phyloP scores from a whole-genome alignment of 2,113 vertebrate genomes.

The Ailuropoda melanoleuca region DNA sequence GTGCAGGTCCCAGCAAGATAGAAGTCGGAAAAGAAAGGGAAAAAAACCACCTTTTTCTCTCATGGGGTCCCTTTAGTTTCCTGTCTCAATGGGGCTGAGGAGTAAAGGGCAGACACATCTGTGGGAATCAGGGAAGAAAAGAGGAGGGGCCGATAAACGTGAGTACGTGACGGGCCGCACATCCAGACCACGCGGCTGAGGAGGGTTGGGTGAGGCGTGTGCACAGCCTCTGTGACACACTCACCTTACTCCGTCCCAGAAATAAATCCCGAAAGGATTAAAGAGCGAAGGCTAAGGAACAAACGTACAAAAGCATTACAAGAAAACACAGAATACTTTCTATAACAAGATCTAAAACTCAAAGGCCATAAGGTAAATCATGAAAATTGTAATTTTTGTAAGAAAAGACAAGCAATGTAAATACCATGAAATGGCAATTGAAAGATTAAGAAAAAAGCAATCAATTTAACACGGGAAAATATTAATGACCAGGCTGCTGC shows the following conservation, averaged over 20 bases:
- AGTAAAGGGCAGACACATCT: neutral
- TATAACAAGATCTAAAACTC: neutral
- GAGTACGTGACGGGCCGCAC: too few relatives aligned
- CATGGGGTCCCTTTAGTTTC: neutral
- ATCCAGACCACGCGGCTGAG: neutral
- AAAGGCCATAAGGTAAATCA: neutral
- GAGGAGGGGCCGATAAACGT: too few relatives aligned
- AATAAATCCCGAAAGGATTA: neutral
- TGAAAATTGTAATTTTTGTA: neutral
- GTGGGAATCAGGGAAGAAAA: neutral
- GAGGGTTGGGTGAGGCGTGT: fast-evolving
- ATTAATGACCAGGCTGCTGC: neutral
- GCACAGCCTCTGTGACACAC: neutral
- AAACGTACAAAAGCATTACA: neutral
- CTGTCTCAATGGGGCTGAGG: neutral
- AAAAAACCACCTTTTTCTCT: neutral
- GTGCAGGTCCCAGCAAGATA: neutral
- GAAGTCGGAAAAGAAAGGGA: neutral
- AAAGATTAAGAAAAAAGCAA: neutral
- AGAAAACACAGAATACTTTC: neutral
- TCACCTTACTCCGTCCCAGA: neutral
- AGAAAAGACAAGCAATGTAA: neutral
- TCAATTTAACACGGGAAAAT: neutral
- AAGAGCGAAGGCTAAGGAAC: neutral
- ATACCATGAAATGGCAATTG: neutral